Conservation (phyloP, 92 coral and sea anemone genomes). For the Pocillopora grandis region DNA sequence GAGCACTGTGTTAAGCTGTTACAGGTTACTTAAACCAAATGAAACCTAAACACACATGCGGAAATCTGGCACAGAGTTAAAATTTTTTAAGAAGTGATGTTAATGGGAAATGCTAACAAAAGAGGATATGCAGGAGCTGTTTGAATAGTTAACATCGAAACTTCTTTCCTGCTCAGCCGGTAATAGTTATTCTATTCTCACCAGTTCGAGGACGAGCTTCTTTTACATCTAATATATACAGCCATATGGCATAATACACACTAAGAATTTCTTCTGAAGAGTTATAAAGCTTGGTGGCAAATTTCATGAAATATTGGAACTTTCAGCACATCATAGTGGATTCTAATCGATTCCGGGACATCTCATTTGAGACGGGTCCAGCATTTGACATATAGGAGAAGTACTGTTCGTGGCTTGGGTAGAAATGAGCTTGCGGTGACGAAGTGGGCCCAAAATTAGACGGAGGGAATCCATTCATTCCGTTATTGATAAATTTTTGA, state of each 20-base stretch:
- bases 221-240: neutral
- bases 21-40: no score
- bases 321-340: conserved; percentile 31
- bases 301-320: neutral
- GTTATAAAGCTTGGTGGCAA: neutral
- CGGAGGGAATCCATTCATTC: conserved; percentile 24
- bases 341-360: conserved; percentile 28
- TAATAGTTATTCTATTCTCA: neutral
- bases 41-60: no score
- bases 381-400: conserved; percentile 30
- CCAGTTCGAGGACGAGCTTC: neutral
- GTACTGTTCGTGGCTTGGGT: conserved; percentile 30
- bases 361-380: conserved; percentile 17
- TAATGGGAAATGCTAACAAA: no score
- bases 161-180: neutral
- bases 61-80: no score
- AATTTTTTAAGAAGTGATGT: no score
- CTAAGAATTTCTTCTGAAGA: neutral
- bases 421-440: conserved; percentile 10
- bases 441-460: conserved; percentile 19
- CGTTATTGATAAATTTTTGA: conserved; percentile 25
- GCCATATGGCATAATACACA: neutral
- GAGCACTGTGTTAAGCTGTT: no score
- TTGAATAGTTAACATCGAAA: neutral
- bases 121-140: no score